A percentile compares a stretch with the other conserved stretches of the same genome.
These are phyloP conservation scores for Antedon mediterranea DNA, from an alignment of 53 echinoderm and acorn worm species.

Conservation along the genomic window DNA sequence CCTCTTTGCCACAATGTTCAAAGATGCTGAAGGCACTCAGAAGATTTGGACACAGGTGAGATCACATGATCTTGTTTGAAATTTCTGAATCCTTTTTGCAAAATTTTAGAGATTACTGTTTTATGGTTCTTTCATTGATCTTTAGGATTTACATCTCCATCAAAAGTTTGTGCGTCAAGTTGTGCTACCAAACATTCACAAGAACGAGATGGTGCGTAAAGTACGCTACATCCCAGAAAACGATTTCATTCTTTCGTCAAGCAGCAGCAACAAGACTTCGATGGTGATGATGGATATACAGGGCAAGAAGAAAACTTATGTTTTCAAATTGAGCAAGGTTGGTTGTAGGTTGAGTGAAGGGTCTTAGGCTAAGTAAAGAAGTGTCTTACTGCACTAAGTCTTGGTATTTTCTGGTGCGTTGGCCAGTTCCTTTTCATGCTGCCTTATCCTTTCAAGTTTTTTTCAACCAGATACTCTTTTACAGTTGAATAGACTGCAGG, in stretches of 20 bases:
- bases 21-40: constrained; percentile 49
- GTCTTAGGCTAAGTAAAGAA: no score
- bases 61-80: no score
- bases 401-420: no score
- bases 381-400: no score
- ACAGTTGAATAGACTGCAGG: no score
- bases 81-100: no score
- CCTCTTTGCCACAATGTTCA: constrained; percentile 60
- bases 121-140: no score
- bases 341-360: background rate
- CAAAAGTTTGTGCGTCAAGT: constrained; percentile 52
- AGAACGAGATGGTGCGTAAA: constrained; percentile 59
- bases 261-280: constrained; percentile 61
- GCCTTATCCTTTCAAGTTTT: no score
- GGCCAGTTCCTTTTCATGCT: no score
- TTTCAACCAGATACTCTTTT: no score
- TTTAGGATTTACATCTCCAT: constrained; percentile 46
- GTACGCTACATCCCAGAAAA: constrained; percentile 74
- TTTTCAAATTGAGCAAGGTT: constrained; percentile 68
- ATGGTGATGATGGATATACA: constrained; percentile 62
- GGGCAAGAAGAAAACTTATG: constrained; percentile 63
- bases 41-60: constrained; percentile 83
- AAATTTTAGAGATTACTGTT: no score
- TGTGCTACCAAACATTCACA: constrained; percentile 45
- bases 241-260: constrained; percentile 77